These are phyloP conservation scores for Nephrotoma appendiculata DNA, from an alignment of 2,888 invertebrate species.

Conservation along the genomic window DNA sequence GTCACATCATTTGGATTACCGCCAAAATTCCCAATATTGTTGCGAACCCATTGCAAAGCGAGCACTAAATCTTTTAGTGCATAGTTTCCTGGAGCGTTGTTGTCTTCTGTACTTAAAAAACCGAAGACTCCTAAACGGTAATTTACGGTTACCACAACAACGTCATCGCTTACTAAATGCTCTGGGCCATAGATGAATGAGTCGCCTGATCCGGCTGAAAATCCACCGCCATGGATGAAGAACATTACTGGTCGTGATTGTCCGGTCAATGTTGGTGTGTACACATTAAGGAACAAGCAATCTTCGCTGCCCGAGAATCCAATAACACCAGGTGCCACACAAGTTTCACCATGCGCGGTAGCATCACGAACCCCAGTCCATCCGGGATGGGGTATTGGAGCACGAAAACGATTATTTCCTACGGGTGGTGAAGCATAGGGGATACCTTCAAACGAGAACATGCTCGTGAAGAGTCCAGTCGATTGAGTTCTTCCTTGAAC, in stretches of 20 bases:
- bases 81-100: conserved; percentile 49
- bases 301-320: conserved; percentile 7
- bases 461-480: conserved; percentile 1
- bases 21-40: conserved; percentile 50
- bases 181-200: conserved; percentile 11
- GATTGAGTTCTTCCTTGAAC: not conserved
- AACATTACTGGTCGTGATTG: conserved; percentile 8
- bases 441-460: conserved; percentile 8
- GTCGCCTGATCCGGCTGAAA: conserved; percentile 9
- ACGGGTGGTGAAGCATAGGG: conserved; percentile 11
- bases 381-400: conserved; percentile 9
- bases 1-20: conserved; percentile 53
- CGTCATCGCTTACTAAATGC: conserved; percentile 9
- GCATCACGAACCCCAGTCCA: conserved; percentile 11
- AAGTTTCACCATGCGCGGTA: conserved; percentile 3
- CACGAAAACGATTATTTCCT: conserved; percentile 8
- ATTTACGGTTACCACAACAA: conserved; percentile 11
- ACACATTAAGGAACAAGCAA: conserved; percentile 12
- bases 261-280: conserved; percentile 8
- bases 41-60: conserved; percentile 49
- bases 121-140: conserved; percentile 32
- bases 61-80: conserved; percentile 55
- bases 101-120: conserved; percentile 55
- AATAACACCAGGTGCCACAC: conserved; percentile 2
- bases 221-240: conserved; percentile 12